Evolutionary conservation across 2,888 invertebrate genomes (phyloP).

Genomic region (Elysia crispata): DNA sequence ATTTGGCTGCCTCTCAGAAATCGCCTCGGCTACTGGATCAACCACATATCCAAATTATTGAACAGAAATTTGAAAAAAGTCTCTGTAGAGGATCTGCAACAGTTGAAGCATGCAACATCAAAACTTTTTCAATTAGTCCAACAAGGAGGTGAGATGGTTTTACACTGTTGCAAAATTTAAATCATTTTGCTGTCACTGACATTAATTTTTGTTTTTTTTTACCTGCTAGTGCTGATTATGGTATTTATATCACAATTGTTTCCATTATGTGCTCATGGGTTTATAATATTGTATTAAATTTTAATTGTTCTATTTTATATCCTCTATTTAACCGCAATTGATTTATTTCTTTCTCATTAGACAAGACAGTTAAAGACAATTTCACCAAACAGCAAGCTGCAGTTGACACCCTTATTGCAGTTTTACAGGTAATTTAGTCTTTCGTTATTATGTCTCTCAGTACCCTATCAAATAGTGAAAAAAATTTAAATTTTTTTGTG

Average conservation of each 20-base stretch:
- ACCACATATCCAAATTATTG: slow-evolving; percentile 68
- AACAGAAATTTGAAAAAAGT: slow-evolving; percentile 53
- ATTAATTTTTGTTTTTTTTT: no score
- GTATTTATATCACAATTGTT: neutral
- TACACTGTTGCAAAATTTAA: no score
- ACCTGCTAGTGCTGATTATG: no score
- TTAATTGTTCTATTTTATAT: neutral
- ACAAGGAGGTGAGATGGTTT: slow-evolving; percentile 64
- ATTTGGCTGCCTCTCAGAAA: slow-evolving; percentile 55
- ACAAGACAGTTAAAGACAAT: slow-evolving; percentile 58
- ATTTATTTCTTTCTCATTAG: slow-evolving; percentile 54
- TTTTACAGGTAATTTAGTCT: slow-evolving; percentile 48
- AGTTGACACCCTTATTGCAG: slow-evolving; percentile 49
- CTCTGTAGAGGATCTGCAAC: slow-evolving; percentile 70
- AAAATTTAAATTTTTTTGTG: no score
- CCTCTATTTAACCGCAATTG: neutral
- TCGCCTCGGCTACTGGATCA: slow-evolving; percentile 69
- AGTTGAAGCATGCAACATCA: slow-evolving; percentile 69
- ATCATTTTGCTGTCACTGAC: neutral
- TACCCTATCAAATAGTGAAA: no score
- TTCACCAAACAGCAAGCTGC: slow-evolving; percentile 44
- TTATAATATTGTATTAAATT: neutral
- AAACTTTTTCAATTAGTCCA: slow-evolving; percentile 69
- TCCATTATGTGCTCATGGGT: neutral
- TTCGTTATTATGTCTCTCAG: neutral